A percentile compares a stretch with the other conserved stretches of the same genome.
These are phyloP conservation scores for Polyploca ridens DNA, from an alignment of 2,888 invertebrate genomes.

Conservation along the genomic window DNA sequence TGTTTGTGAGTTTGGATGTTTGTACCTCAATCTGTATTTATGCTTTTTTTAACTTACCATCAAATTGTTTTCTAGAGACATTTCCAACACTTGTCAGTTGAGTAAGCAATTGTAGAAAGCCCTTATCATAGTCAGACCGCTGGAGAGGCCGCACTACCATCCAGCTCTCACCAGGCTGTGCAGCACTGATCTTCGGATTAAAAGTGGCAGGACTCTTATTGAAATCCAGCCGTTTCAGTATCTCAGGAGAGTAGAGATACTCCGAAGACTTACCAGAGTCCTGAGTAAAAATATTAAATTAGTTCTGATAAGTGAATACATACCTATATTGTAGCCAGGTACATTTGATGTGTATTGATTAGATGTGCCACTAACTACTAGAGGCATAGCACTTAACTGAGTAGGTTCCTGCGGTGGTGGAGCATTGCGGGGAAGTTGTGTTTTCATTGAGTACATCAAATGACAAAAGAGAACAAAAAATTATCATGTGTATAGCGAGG, in stretches of 20 bases:
- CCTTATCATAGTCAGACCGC: conserved; percentile 92
- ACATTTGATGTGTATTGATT: too few relatives aligned
- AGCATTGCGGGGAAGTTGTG: too few relatives aligned
- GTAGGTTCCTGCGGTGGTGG: too few relatives aligned
- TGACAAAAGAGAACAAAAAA: too few relatives aligned
- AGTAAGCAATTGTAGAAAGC: conserved; percentile 90
- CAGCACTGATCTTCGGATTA: conserved; percentile 88
- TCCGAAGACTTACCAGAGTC: conserved; percentile 68
- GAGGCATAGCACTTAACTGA: too few relatives aligned
- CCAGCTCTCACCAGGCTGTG: conserved; percentile 89
- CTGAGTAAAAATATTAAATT: conserved; percentile 52
- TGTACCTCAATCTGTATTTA: too few relatives aligned
- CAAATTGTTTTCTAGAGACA: conserved; percentile 90
- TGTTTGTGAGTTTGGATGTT: too few relatives aligned
- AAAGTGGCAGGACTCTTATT: conserved; percentile 86
- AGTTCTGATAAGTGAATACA: background rate
- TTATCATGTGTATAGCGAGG: too few relatives aligned
- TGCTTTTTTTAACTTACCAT: conserved; percentile 84
- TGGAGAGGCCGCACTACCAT: conserved; percentile 92
- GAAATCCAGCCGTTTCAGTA: conserved; percentile 88
- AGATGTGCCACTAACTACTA: too few relatives aligned
- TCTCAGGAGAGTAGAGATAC: conserved; percentile 87
- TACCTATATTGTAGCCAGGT: too few relatives aligned
- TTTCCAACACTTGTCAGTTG: conserved; percentile 95
- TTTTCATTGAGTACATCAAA: too few relatives aligned